Conservation (phyloP, 2,797 vertebrate species). For the Dicrostonyx torquatus region DNA sequence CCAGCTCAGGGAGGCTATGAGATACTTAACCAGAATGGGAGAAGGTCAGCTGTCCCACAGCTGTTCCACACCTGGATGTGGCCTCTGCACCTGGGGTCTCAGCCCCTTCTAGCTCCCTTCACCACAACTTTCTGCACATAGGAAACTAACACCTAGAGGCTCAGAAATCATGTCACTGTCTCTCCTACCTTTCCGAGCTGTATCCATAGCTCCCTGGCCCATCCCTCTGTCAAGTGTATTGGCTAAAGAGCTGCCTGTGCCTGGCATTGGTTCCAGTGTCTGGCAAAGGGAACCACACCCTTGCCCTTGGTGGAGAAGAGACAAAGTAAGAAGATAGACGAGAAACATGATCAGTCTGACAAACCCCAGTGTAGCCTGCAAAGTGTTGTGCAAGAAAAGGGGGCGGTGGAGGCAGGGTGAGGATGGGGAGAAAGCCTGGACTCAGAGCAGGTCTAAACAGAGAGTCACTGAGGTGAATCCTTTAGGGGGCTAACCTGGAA, state of each 20-base stretch:
- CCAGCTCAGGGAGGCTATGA: not conserved
- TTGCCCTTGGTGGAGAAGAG: not conserved
- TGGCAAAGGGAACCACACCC: not conserved
- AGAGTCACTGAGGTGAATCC: not conserved
- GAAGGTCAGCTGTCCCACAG: too few species aligned
- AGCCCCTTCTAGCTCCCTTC: not conserved
- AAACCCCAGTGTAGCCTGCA: not conserved
- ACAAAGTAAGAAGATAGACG: not conserved
- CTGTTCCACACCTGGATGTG: fast-evolving
- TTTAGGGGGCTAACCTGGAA: not conserved
- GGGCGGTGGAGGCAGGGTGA: fast-evolving
- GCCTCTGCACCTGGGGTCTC: not conserved
- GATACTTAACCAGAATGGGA: not conserved
- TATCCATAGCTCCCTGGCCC: not conserved
- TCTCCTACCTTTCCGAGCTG: fast-evolving
- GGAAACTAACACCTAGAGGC: too few species aligned
- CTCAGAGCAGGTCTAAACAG: not conserved
- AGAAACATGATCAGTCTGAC: not conserved
- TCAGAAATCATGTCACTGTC: not conserved
- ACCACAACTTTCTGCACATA: not conserved
- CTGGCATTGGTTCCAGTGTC: not conserved
- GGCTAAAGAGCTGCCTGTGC: not conserved
- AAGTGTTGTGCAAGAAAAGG: not conserved
- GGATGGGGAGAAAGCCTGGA: too few species aligned
- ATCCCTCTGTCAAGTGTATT: not conserved